These are phyloP conservation scores for Arrhamphus sclerolepis DNA, from an alignment of 2,797 vertebrate genomes.

Conservation along the genomic window DNA sequence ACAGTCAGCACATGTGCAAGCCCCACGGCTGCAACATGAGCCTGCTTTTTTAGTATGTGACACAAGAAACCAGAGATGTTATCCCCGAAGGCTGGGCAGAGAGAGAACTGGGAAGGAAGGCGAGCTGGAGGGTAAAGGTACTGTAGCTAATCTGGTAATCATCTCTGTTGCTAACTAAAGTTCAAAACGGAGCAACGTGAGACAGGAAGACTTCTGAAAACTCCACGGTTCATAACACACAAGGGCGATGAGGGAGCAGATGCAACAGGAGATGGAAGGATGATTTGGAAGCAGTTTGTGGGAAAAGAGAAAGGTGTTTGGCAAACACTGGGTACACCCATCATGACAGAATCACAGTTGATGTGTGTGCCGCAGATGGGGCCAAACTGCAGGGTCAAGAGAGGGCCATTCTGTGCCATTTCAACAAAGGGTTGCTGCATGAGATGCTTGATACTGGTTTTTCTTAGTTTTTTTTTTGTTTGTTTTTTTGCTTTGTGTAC, in stretches of 20 bases:
- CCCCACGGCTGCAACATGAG: conserved; percentile 52
- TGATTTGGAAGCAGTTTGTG: too few relatives aligned
- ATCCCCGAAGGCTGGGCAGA: conserved; percentile 21
- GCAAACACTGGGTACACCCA: too few relatives aligned
- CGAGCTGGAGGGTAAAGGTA: conserved; percentile 14
- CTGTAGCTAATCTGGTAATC: conserved; percentile 62
- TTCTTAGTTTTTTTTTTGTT: too few relatives aligned
- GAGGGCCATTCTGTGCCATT: too few relatives aligned
- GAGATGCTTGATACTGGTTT: too few relatives aligned
- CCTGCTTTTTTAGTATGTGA: conserved; percentile 39
- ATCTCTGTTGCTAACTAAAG: conserved; percentile 48
- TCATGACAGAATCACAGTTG: too few relatives aligned
- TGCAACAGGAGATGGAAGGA: conserved; percentile 1
- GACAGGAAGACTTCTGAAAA: conserved; percentile 61
- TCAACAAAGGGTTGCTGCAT: too few relatives aligned
- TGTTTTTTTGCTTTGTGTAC: too few relatives aligned
- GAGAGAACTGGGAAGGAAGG: conserved; percentile 13
- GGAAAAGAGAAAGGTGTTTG: too few relatives aligned
- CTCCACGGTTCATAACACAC: conserved; percentile 14
- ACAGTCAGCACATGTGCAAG: conserved; percentile 52
- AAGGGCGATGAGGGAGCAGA: conserved; percentile 25
- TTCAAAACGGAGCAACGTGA: conserved; percentile 50
- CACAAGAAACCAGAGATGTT: conserved; percentile 43
- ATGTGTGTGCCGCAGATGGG: too few relatives aligned
- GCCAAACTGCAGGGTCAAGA: too few relatives aligned